These are phyloP conservation scores for Mormyrops attenuatus DNA, from an alignment of 2,797 vertebrate species.

Conservation along the genomic window DNA sequence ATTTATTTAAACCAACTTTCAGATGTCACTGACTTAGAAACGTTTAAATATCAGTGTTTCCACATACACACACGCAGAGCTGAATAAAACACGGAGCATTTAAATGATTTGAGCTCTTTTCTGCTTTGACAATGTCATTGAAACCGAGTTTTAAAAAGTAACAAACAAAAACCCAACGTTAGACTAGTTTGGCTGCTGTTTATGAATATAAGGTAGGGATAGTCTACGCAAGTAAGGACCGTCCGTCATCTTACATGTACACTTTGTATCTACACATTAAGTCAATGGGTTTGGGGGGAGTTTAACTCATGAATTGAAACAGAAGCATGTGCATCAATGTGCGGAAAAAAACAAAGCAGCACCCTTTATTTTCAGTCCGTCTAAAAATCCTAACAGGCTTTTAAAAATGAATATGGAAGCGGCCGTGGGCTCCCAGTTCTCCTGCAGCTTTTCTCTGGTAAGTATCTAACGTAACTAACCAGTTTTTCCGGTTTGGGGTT, in stretches of 20 bases:
- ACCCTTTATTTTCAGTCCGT: not conserved
- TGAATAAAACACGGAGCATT: not conserved
- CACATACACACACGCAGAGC: not conserved
- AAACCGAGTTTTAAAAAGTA: not conserved
- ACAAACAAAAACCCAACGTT: not conserved
- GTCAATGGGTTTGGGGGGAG: not conserved
- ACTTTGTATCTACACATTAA: not conserved
- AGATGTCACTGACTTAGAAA: not conserved
- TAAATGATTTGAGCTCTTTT: not conserved
- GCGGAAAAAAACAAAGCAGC: not conserved
- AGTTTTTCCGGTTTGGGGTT: not conserved
- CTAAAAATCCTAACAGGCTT: not conserved
- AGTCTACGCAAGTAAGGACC: not conserved
- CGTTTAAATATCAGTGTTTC: not conserved
- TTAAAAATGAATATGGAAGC: not conserved
- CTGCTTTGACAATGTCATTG: not conserved
- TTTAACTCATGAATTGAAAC: not conserved
- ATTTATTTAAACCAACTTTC: not conserved
- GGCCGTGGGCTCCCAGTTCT: conserved; percentile 32
- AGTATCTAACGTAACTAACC: conserved; percentile 19
- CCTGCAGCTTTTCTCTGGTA: conserved; percentile 7
- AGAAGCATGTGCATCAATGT: not conserved
- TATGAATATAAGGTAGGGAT: not conserved
- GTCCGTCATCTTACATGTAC: not conserved
- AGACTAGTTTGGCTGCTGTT: not conserved